Evolutionary conservation across 2,113 vertebrate species (phyloP), one percentile per base, ranked within the genome.

Genomic region (Noctilio leporinus): DNA sequence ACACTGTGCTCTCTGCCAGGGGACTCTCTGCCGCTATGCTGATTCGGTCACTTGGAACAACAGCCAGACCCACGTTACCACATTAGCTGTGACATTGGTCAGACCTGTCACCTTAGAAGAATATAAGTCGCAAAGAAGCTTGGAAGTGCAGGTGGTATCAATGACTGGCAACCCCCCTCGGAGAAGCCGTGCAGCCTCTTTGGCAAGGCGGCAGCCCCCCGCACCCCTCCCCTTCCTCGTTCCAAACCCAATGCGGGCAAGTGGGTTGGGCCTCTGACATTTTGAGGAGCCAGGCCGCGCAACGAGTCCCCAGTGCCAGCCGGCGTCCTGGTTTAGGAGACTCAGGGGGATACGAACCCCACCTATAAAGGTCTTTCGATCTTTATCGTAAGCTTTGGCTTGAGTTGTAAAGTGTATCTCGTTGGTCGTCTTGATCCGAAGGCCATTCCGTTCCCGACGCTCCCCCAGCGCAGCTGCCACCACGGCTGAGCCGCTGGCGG

Each of bases 331-430:
- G 97, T 98, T 98, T 98, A 98, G 97, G 98, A 97, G 97, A 86
- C 98, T 97, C 98, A 5, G 30, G 98, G 98, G 67, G 84, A 90
- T 98, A 97, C 97, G 97, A 98, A 98, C 96, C 47, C 95, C 96
- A 95, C 91, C 97, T 97, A 98, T 98, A 98, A 96, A 98, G 93
- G 38, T 94, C 93, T 97, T 98, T 97, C 98, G 95, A 98, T 98
- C 98, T 98, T 97, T 98, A 98, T 96, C 98, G 97, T 97, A 97
- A 98, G 97, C 95, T 98, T 86, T 35, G 9, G 85, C 96, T 97
- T 97, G 97, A 97, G 97, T 95, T 96, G 97, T 98, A 98, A 98
- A 98, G 96, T 96, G 86, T 97, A 97, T 97, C 98, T 98, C 97
- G 96, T 95, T 98, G 98, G 97, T 97, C 98, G 98, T 98, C 97